These are phyloP conservation scores for Steinernema hermaphroditum DNA, from an alignment of 2,888 invertebrate species.

Conservation along the genomic window DNA sequence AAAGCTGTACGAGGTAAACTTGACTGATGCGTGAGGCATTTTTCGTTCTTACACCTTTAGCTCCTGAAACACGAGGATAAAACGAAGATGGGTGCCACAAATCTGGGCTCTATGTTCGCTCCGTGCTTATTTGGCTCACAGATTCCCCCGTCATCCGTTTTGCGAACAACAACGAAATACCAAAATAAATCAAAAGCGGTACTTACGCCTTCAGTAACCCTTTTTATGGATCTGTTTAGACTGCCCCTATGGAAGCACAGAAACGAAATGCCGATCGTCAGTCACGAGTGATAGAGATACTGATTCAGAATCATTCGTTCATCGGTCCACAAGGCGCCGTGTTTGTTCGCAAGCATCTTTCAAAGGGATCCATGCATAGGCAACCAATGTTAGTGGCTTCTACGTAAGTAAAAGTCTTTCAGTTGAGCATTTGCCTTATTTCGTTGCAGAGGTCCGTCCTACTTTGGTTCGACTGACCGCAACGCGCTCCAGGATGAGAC, in stretches of 20 bases:
- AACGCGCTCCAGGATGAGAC: not conserved
- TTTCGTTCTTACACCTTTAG: not conserved
- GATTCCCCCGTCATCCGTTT: not conserved
- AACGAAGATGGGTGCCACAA: not conserved
- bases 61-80: not conserved
- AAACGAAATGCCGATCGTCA: not conserved
- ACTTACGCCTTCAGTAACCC: no score
- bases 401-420: no score
- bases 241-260: conserved; percentile 1
- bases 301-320: not conserved
- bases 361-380: no score
- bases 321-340: not conserved
- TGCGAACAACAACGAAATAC: not conserved
- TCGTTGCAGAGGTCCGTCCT: not conserved
- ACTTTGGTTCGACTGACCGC: not conserved
- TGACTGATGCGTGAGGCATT: not conserved
- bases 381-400: no score
- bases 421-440: not conserved
- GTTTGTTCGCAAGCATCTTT: not conserved
- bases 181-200: not conserved
- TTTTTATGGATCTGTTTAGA: no score
- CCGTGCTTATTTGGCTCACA: conserved; percentile 15
- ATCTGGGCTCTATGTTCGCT: not conserved
- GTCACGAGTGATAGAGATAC: not conserved
- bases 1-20: conserved; percentile 4